Evolutionary conservation across 2,888 invertebrate species (phyloP), one percentile per base, ranked within the genome.

Genomic region (Drosophila antonietae): DNA sequence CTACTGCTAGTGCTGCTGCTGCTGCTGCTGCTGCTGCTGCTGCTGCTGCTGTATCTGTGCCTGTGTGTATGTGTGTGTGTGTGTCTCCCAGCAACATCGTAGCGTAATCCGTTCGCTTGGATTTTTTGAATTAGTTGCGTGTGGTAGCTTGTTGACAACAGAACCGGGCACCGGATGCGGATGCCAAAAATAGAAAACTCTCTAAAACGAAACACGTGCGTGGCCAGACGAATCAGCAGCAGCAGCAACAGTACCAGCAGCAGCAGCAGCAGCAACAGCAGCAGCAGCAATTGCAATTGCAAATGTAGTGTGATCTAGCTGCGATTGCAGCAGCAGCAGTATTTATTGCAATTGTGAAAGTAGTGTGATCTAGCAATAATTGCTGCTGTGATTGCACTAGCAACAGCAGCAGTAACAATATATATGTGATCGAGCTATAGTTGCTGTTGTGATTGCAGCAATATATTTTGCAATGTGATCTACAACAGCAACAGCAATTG

Each of bases 101-200:
- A 73, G 83, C 89, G 85, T 90, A 90, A 91, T 91, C 90, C 90
- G 88, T 90, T 88, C 84, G 83, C 81, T 56, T 88, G 88, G 83
- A 90, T 87, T 78, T 86, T 80, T 90, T 90, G 83, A 88, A 88
- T 91, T 91, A 91, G 91, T 91, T 90, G 88, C 89, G 88, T 91
- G 88, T 83, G 88, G 91, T 87, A 91, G 90, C 81, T 89, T 90
- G 90, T 90, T 91, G 90, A 88, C 88, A 89, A 80, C 84, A 84
- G 84, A 80, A 84, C 79, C 90, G 91, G 90, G 91, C 87, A 79
- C 85, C 90, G 90, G 90, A 85, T 90, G 81, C 90, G 90, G 88
- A 90, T 83, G 79, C 78, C 80, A 72, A 35, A 18, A 35, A 18
- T 51, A 41, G 70, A 51, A 35, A 56, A 31, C 53, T 44, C 52